A percentile compares a stretch with the other conserved stretches of the same genome.
These are phyloP conservation scores for Pantherophis guttatus DNA, from an alignment of 2,113 vertebrate genomes.

Conservation along the genomic window DNA sequence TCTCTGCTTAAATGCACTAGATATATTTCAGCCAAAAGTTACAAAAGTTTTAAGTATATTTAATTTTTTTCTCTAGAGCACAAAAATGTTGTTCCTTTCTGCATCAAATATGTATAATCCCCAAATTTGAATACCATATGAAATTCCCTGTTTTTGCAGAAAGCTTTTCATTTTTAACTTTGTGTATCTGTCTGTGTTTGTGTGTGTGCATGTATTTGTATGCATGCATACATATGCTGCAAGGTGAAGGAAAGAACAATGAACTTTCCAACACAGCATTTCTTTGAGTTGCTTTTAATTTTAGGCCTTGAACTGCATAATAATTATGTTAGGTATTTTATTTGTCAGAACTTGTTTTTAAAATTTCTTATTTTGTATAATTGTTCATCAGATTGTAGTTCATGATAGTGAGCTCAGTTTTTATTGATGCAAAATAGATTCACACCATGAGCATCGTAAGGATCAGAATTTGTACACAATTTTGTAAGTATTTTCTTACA, in stretches of 20 bases:
- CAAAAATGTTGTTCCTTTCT: neutral
- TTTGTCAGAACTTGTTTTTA: slow-evolving; percentile 18
- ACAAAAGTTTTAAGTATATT: neutral
- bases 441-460: neutral
- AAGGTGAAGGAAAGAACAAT: neutral
- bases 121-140: neutral
- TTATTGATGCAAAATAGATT: neutral
- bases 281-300: neutral
- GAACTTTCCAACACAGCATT: neutral
- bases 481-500: neutral
- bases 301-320: neutral
- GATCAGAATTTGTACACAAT: neutral
- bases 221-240: neutral
- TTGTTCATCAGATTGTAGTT: neutral
- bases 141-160: neutral
- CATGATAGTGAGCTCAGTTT: neutral
- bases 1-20: neutral
- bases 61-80: neutral
- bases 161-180: neutral
- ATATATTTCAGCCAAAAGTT: neutral
- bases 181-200: neutral
- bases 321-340: neutral
- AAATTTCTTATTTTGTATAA: neutral
- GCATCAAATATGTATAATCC: neutral
- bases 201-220: neutral